Percentiles rank a stretch among this genome's conserved stretches.
phyloP scores from a whole-genome alignment of 2,888 invertebrate genomes.

The Lamellibrachia satsuma region DNA sequence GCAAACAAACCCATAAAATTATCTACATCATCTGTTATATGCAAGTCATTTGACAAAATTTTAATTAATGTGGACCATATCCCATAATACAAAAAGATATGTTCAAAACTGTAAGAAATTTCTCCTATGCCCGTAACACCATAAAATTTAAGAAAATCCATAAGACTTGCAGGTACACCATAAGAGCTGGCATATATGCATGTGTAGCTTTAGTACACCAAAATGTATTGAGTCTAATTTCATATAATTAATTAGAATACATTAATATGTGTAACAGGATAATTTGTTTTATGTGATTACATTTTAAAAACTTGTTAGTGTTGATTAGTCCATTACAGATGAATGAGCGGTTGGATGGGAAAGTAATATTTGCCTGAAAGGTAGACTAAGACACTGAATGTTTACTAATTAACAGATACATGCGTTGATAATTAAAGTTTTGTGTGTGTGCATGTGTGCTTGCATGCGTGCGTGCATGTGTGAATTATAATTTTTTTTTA shows the following conservation, averaged over 20 bases:
- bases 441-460: neutral
- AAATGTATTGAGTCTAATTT: neutral
- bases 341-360: neutral
- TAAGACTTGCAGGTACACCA: too few relatives aligned
- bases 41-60: too few relatives aligned
- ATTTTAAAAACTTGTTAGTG: neutral
- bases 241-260: neutral
- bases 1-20: too few relatives aligned
- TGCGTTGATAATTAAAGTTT: neutral
- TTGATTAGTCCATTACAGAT: neutral
- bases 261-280: neutral
- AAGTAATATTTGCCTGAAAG: neutral
- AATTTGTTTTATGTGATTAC: neutral
- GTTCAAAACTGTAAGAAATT: too few relatives aligned
- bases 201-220: neutral
- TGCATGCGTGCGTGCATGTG: too few relatives aligned
- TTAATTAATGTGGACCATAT: too few relatives aligned
- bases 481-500: neutral
- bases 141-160: too few relatives aligned
- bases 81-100: too few relatives aligned
- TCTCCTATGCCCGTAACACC: too few relatives aligned
- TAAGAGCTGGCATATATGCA: too few relatives aligned
- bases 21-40: too few relatives aligned
- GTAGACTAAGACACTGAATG: neutral
- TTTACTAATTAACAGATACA: neutral